Evolutionary conservation across 2,113 vertebrate genomes (phyloP), one percentile per base, ranked within the genome.

Genomic region (Rissa tridactyla): DNA sequence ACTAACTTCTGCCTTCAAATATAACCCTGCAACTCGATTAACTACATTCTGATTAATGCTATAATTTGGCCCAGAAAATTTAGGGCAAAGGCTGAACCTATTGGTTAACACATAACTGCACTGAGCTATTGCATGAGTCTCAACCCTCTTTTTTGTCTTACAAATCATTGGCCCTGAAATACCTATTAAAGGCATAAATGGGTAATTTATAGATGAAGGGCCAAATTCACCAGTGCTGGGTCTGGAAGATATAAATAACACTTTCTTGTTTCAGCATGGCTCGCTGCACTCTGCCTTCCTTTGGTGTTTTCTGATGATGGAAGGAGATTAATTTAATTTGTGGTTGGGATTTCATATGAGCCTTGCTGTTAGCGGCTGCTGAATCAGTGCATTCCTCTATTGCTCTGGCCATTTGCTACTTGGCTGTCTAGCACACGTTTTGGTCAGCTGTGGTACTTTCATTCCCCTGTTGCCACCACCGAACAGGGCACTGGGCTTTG

Each of bases 221-320:
- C 95, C 95, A 95, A 96, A 96, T 94, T 94, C 94, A 91, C 88
- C 93, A 95, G 57, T 77, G 66, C 85, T 68, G 44, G 38, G 52
- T 96, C 94, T 97, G 93, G 94, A 91, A 91, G 94, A 88, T 94
- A 97, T 96, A 96, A 96, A 96, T 97, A 88, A 96, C 77, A 79
- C 62, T 94, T 95, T 82, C 94, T 90, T 93, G 73, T 94, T 96
- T 90, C 84, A 96, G 57, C 90, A 78, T 95, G 92, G 85, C 82
- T 90, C 23, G 9, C 87, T 97, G 87, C 89, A 87, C 84, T 95
- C 91, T 96, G 95, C 92, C 89, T 95, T 95, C 72, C 91, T 95
- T 95, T 95, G 87, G 91, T 95, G 92, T 97, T 97, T 96, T 95
- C 77, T 94, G 86, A 88, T 94, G 95, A 87, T 95, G 94, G 91